Base-by-base conservation (phyloP, 2,113 vertebrate species). In the Dicerorhinus sumatrensis region DNA sequence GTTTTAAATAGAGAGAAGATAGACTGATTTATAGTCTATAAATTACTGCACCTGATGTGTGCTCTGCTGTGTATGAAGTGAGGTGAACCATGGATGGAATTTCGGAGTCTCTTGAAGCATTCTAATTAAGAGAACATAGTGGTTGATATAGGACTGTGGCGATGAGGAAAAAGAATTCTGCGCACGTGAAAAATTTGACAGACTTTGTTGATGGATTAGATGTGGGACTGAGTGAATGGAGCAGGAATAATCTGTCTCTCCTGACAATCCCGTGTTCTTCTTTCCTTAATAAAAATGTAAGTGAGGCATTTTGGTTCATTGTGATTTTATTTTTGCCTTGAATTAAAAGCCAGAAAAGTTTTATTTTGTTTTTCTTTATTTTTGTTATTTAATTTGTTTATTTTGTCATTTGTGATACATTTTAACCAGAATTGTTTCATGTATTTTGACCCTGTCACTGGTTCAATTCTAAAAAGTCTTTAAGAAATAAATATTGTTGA, bases 51-150 rank as follows among this genome's bases (percentile, higher is more conserved):
- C 21, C 39, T 70, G 70, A 46, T 89, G 46, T 81, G n/a, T 80
- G 65, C 5, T 69, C 21, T 85, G 42, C 42, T 9, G 0, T 89
- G 5, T 89, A 70, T 33, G 72, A 92, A 94, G 65, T 46, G 7
- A 54, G 14, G 6, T 65, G 65, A 88, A 58, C 60, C 16, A 51
- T 58, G 72, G 42, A n/a, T 70, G 46, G 46, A 84, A 92, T 81
- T 63, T 89, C 69, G 77, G 36, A 89, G 56, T 65, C 82, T 70
- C 76, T 72, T 76, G 4, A 18, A 79, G 76, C 6, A 33, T 18
- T 95, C 31, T 96, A 96, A 96, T 92, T 95, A 96, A 85, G 60
- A 79, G 63, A 75, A 89, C 14, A 85, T 21, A 1, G 58, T 69
- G 63, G 87, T 56, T 89, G n/a, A 91, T 85, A 65, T 27, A 85